Evolutionary conservation across 2,888 invertebrate genomes (phyloP).

Genomic region (Octodonta nipae): DNA sequence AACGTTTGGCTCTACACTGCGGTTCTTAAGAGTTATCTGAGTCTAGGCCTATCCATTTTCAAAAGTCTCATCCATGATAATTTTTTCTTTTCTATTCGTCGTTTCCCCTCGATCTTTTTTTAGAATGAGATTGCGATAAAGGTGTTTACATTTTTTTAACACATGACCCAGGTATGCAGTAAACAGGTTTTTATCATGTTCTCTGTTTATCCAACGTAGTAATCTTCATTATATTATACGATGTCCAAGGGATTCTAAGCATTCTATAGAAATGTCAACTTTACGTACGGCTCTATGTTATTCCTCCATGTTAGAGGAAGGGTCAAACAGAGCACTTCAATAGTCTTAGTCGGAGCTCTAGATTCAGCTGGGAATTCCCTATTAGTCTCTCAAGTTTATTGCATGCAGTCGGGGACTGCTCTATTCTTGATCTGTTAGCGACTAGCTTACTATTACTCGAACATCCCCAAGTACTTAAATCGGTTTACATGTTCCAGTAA

Average conservation of each 20-base stretch:
- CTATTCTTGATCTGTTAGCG: background rate
- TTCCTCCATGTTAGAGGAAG: background rate
- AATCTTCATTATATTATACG: background rate
- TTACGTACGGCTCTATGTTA: background rate
- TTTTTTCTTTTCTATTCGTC: background rate
- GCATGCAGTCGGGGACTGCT: background rate
- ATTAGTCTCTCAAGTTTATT: background rate
- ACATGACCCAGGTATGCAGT: background rate
- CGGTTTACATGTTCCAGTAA: background rate
- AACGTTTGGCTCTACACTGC: background rate
- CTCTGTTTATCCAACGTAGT: background rate
- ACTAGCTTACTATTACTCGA: background rate
- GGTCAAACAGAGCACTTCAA: background rate
- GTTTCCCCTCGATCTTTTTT: background rate
- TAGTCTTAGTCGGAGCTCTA: background rate
- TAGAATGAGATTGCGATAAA: background rate
- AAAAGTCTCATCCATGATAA: conserved; percentile 1
- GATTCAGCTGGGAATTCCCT: background rate
- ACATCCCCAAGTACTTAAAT: background rate
- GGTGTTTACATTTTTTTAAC: background rate
- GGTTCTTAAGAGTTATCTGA: background rate
- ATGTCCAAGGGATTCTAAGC: background rate
- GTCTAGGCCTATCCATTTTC: background rate
- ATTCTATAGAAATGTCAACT: background rate
- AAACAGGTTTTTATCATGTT: background rate